A percentile compares a stretch with the other conserved stretches of the same genome.
Evolutionary conservation across 2,888 invertebrate genomes (phyloP).

Genomic region (Cerastoderma edule): DNA sequence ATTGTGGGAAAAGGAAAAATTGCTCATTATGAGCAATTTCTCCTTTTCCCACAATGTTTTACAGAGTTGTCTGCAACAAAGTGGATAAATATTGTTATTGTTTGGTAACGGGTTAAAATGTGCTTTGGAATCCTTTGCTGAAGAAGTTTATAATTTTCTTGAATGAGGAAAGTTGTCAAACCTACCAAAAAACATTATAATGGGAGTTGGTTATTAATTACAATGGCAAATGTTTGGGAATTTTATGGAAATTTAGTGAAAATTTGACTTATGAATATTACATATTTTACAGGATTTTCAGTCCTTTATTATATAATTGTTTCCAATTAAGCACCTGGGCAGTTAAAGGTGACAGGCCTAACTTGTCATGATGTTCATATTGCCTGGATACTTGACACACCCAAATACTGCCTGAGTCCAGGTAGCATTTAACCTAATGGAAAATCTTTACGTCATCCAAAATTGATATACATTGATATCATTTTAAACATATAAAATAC

Average conservation of each 20-base stretch:
- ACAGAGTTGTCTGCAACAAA: not conserved
- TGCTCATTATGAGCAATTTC: slow-evolving; percentile 5
- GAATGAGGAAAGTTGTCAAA: not conserved
- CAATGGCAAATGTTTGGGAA: not conserved
- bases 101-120: not conserved
- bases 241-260: slow-evolving; percentile 13
- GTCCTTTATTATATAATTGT: not conserved
- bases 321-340: slow-evolving; percentile 2
- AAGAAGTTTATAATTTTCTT: too few relatives aligned
- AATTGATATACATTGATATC: too few relatives aligned
- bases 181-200: not conserved
- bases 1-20: slow-evolving; percentile 11
- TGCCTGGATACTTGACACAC: too few relatives aligned
- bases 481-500: too few relatives aligned
- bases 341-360: not conserved
- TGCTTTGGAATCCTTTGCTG: too few relatives aligned
- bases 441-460: too few relatives aligned
- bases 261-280: slow-evolving; percentile 19
- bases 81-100: too few relatives aligned
- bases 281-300: slow-evolving; percentile 3
- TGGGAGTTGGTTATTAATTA: slow-evolving; percentile 14
- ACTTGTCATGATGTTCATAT: too few relatives aligned
- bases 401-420: too few relatives aligned
- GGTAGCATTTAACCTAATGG: too few relatives aligned
- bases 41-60: slow-evolving; percentile 5